These are phyloP conservation scores for Chironomus tentans DNA, from an alignment of 2,888 invertebrate species.

Conservation along the genomic window DNA sequence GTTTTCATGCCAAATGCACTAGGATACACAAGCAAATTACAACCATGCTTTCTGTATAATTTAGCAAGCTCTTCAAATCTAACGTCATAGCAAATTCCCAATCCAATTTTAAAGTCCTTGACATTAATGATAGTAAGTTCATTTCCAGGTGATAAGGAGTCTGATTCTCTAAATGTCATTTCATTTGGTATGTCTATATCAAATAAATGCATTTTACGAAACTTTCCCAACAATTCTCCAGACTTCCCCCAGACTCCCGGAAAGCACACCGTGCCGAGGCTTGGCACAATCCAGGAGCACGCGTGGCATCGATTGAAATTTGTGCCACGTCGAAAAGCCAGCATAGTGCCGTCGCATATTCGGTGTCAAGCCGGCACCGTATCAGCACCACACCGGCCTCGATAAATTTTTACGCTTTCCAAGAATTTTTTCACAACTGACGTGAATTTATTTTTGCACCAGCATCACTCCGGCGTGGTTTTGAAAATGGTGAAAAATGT, in stretches of 20 bases:
- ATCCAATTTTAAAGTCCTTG: conserved; percentile 62
- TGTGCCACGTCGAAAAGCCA: no score
- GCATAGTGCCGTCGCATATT: no score
- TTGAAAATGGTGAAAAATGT: no score
- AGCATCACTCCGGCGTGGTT: no score
- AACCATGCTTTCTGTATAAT: conserved; percentile 62
- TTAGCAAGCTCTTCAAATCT: conserved; percentile 83
- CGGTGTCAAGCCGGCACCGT: no score
- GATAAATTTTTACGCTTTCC: no score
- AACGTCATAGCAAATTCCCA: conserved; percentile 93
- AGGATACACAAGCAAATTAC: conserved; percentile 80
- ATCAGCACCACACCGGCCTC: no score
- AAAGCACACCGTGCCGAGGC: no score
- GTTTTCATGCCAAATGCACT: conserved; percentile 93
- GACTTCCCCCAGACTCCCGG: conserved; percentile 71
- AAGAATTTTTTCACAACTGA: no score
- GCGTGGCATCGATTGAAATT: no score
- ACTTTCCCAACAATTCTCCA: conserved; percentile 69
- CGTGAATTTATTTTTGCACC: no score
- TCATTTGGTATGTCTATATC: conserved; percentile 87
- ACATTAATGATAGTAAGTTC: conserved; percentile 63
- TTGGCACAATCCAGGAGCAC: no score
- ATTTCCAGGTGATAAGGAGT: conserved; percentile 66
- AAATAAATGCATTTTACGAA: conserved; percentile 89
- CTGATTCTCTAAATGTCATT: conserved; percentile 84